Percentiles rank a stretch among this genome's conserved stretches.
phyloP scores from a whole-genome alignment of 2,113 vertebrate genomes.

The Calonectris borealis region DNA sequence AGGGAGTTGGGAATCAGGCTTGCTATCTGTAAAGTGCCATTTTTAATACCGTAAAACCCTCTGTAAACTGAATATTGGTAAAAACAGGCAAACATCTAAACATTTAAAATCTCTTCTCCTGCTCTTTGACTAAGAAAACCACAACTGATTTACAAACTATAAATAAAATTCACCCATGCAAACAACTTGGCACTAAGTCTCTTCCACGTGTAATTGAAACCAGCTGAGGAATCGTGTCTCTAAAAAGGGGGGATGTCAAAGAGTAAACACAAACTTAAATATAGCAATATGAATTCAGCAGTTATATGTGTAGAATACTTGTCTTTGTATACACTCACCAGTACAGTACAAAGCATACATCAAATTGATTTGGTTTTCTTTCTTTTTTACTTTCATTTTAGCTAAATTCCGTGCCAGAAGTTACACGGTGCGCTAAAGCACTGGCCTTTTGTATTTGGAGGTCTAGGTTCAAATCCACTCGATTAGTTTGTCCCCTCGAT shows the following conservation, averaged over 20 bases:
- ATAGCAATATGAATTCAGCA: not conserved
- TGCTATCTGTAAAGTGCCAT: not conserved
- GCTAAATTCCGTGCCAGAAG: slow-evolving; percentile 13
- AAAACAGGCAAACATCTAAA: not conserved
- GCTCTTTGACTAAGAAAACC: not conserved
- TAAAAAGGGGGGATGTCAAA: slow-evolving; percentile 8
- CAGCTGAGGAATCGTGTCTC: slow-evolving; percentile 20
- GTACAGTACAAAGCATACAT: not conserved
- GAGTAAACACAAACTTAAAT: slow-evolving; percentile 48
- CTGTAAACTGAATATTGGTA: not conserved
- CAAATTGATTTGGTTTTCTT: slow-evolving; percentile 19
- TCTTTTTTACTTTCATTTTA: slow-evolving; percentile 29
- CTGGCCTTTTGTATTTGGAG: slow-evolving; percentile 34
- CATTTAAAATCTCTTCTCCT: not conserved
- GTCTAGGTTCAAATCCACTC: slow-evolving; percentile 33
- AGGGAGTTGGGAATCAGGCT: not conserved
- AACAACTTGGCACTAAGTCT: slow-evolving; percentile 48
- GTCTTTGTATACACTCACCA: not conserved
- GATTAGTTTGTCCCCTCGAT: slow-evolving; percentile 14
- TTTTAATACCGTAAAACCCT: not conserved
- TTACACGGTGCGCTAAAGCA: slow-evolving; percentile 54
- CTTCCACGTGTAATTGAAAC: slow-evolving; percentile 24
- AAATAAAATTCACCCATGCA: slow-evolving; percentile 55
- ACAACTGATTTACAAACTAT: slow-evolving; percentile 37
- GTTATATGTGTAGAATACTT: not conserved